Evolutionary conservation across 2,888 invertebrate species (phyloP).

Genomic region (Ectemnius lituratus): DNA sequence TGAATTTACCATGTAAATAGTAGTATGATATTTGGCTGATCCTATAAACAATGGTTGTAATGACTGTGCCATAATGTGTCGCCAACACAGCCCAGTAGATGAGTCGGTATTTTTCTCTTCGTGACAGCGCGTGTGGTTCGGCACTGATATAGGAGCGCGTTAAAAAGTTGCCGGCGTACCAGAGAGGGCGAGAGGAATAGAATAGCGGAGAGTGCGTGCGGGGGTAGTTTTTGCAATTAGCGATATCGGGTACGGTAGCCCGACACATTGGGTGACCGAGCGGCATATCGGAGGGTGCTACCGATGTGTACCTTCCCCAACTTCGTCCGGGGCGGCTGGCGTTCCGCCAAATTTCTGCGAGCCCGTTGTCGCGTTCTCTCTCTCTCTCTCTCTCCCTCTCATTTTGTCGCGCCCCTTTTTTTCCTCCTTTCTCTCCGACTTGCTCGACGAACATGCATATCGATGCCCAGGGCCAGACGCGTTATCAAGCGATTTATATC

Average conservation of each 20-base stretch:
- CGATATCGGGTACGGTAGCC: slow-evolving; percentile 68
- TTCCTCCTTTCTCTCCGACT: slow-evolving; percentile 7
- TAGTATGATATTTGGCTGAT: too few relatives aligned
- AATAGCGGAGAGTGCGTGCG: slow-evolving; percentile 3
- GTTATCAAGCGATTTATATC: slow-evolving; percentile 74
- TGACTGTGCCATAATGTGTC: neutral
- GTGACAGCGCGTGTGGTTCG: neutral
- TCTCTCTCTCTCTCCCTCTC: neutral
- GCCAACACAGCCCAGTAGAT: neutral
- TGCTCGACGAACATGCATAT: slow-evolving; percentile 51
- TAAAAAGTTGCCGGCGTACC: slow-evolving; percentile 44
- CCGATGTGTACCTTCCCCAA: slow-evolving; percentile 42
- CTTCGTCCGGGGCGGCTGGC: slow-evolving; percentile 53
- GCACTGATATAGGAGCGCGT: slow-evolving; percentile 20
- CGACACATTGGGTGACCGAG: slow-evolving; percentile 56
- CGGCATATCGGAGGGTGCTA: slow-evolving; percentile 46
- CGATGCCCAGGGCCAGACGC: slow-evolving; percentile 65
- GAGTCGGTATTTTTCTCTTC: neutral
- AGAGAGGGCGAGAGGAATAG: slow-evolving; percentile 34
- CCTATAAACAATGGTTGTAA: too few relatives aligned
- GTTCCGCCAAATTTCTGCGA: slow-evolving; percentile 66
- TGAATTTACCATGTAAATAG: too few relatives aligned
- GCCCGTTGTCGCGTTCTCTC: slow-evolving; percentile 15
- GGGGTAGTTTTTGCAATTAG: slow-evolving; percentile 71
- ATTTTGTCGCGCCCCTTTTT: neutral